Conservation (phyloP, 2,113 vertebrate species). For the Cettia cetti region DNA sequence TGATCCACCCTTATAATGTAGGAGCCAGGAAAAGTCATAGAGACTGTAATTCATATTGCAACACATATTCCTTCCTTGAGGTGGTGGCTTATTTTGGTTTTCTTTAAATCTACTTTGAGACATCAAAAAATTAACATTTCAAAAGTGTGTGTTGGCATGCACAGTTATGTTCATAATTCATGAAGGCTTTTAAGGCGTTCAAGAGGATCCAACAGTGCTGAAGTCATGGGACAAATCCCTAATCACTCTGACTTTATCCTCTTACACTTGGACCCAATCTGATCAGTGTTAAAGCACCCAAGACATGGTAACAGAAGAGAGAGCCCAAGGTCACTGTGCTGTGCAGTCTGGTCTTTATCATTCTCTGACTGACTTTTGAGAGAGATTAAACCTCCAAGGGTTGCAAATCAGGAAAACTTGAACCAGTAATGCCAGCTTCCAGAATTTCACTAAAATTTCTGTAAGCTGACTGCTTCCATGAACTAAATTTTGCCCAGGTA, state of each 20-base stretch:
- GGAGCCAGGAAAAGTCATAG: background rate
- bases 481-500: background rate
- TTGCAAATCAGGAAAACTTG: background rate
- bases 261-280: slow-evolving; percentile 36
- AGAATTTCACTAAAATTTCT: background rate
- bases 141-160: background rate
- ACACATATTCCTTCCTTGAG: background rate
- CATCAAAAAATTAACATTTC: background rate
- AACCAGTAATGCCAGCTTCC: background rate
- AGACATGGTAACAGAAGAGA: background rate
- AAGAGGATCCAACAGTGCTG: background rate
- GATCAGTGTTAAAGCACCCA: slow-evolving; percentile 22
- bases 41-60: background rate
- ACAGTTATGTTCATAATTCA: background rate
- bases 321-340: background rate
- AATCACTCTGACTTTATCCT: slow-evolving; percentile 51
- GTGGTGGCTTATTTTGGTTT: background rate
- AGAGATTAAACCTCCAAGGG: background rate
- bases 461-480: background rate
- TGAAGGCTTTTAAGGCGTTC: background rate
- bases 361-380: background rate
- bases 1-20: background rate
- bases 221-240: slow-evolving; percentile 50
- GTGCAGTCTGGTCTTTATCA: background rate
- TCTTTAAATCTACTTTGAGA: background rate